Percentiles rank a stretch among this genome's conserved stretches.
Evolutionary conservation across 1,140 invertebrate genomes (phyloP).

Genomic region (Bombus pascuorum): DNA sequence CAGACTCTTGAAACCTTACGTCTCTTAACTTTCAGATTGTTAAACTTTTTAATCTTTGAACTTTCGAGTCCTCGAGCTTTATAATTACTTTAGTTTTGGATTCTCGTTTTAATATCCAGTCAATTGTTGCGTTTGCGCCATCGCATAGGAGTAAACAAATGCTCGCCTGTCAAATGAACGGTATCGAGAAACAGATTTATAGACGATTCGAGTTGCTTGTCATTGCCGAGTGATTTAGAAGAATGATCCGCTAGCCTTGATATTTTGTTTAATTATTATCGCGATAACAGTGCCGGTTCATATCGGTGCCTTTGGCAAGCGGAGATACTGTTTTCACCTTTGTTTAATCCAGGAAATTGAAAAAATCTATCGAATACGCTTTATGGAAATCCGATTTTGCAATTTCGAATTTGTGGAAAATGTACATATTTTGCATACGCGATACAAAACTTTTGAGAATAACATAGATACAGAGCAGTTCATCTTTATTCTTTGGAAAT

Average conservation of each 20-base stretch:
- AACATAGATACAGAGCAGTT: too few relatives aligned
- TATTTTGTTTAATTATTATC: slow-evolving; percentile 19
- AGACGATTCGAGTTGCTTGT: neutral
- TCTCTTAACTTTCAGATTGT: neutral
- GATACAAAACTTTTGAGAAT: too few relatives aligned
- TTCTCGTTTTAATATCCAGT: neutral
- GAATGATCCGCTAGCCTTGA: neutral
- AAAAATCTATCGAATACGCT: neutral
- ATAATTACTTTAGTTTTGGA: neutral
- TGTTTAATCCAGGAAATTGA: neutral
- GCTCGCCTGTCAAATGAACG: neutral
- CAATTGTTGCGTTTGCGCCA: neutral
- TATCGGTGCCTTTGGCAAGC: neutral
- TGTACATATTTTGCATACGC: too few relatives aligned
- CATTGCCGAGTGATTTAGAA: slow-evolving; percentile 14
- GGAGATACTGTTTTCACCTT: slow-evolving; percentile 9
- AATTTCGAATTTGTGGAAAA: too few relatives aligned
- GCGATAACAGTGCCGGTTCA: neutral
- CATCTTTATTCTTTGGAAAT: too few relatives aligned
- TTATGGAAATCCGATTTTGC: too few relatives aligned
- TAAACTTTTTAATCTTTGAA: neutral
- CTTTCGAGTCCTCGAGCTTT: neutral
- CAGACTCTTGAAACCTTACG: too few relatives aligned
- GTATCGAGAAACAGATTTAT: neutral
- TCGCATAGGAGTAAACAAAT: neutral